Evolutionary conservation across 2,113 vertebrate genomes (phyloP), one percentile per base, ranked within the genome.

Genomic region (Bujurquina vittata): DNA sequence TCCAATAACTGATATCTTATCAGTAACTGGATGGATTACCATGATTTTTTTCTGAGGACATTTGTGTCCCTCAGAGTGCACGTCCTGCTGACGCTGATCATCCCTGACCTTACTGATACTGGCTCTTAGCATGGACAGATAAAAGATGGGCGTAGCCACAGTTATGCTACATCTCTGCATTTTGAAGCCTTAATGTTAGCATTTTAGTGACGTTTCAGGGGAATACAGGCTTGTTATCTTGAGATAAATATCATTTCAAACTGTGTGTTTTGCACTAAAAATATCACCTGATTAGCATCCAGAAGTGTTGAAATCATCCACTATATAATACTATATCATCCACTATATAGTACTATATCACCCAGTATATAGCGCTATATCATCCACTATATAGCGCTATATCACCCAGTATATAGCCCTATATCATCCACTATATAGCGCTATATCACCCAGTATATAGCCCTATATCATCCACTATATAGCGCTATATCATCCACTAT

Each of bases 111-210:
- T 12, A n/a, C 60, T n/a, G 31, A 62, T 62, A 35, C 31, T 20
- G 31, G 31, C 0, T 11, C 59, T 20, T 18, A 61, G 17, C 59
- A 35, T 35, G 58, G 26, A 31, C 26, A 60, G 26, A 60, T 60
- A 31, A 31, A 29, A 2, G 15, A 10, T 18, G 8, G 15, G 18
- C 4, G 17, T 1, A 33, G 26, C 58, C 58, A 2, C 29, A 10
- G 18, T 62, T 10, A 35, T 35, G 3, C 10, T 9, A 6, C 5
- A 35, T 33, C 29, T 20, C 31, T 0, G 3, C 29, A 61, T 62
- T 62, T 35, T 62, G n/a, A n/a, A 61, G 0, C 0, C 59, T 61
- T 11, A 60, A 5, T 4, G 5, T 33, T 61, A 0, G 9, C 31
- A 61, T 35, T 61, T 61, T 61, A 18, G 31, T 35, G 10, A 62